Evolutionary conservation across 1,140 invertebrate genomes (phyloP), one percentile per base, ranked within the genome.

Genomic region (Leptopilina boulardi): DNA sequence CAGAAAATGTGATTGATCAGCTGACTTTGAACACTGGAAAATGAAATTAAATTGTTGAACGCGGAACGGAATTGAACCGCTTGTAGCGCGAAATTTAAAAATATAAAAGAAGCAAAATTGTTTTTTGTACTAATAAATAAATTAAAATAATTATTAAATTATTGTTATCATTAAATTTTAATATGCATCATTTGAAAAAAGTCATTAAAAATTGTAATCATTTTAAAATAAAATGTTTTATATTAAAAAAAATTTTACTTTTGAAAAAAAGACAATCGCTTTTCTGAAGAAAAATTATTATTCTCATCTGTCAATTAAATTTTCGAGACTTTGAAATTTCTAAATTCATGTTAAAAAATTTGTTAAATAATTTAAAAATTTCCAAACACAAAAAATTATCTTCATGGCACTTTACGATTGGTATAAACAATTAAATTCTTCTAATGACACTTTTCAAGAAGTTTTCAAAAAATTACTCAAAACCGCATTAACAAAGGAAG

Each of bases 1-100:
- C 86, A 87, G 85, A 84, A 66, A 89, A 89, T 85, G 83, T 84
- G 80, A 87, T 84, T 87, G 86, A 90, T 91, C 90, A 91, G 89
- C 90, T 91, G 90, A 91, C 90, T 87, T 80, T 77, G 79, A 81
- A 70, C 71, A 83, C 77, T 79, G 88, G 82, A 89, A 88, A 74
- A 59, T 75, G 78, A 72, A 59, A 30, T 71, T 23, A 38, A 74
- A 42, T 18, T 21, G 4, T 11, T 73, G 72, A 76, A 73, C 11
- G 76, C 70, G 70, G 23, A 56, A 74, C 21, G 66, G 77, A 73
- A 77, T 44, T 19, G 71, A 71, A 76, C 72, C 42, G 30, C 71
- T 9, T 56, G 13, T 2, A 10, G 26, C 76, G 74, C 74, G 76
- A 41, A 42, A 77, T 77, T 78, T 6, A 70, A 71, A 77, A 51